These are phyloP conservation scores for Eumaeus atala DNA, from an alignment of 1,140 invertebrate species.

Conservation along the genomic window DNA sequence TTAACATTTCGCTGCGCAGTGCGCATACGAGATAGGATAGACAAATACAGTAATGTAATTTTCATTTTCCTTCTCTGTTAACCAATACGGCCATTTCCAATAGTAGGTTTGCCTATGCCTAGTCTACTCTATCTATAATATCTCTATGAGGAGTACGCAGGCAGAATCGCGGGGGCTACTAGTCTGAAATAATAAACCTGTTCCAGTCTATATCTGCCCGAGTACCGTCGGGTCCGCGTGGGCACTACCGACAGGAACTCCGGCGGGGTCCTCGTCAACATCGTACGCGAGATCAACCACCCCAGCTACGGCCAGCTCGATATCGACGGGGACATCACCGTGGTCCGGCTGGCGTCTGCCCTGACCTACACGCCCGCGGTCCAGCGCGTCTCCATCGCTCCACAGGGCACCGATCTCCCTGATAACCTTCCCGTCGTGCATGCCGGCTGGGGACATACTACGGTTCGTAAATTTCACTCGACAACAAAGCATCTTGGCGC, in stretches of 20 bases:
- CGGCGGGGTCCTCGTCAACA: constrained; percentile 26
- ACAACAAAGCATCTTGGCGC: neutral
- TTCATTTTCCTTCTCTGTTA: too few species aligned
- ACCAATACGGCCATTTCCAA: too few species aligned
- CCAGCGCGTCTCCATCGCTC: constrained; percentile 25
- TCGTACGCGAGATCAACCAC: constrained; percentile 26
- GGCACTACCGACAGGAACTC: constrained; percentile 23
- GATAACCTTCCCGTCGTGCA: constrained; percentile 31
- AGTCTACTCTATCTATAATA: too few species aligned
- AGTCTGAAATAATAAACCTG: too few species aligned
- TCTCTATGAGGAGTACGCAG: too few species aligned
- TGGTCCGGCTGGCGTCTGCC: constrained; percentile 21
- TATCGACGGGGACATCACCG: constrained; percentile 34
- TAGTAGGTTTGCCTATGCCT: too few species aligned
- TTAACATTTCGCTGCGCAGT: too few species aligned
- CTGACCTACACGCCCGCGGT: constrained; percentile 22
- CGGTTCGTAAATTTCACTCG: constrained; percentile 27
- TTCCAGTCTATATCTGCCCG: neutral
- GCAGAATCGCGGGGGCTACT: too few species aligned
- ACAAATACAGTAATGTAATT: too few species aligned
- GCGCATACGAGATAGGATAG: too few species aligned
- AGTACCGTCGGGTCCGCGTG: constrained; percentile 32
- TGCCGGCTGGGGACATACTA: constrained; percentile 38
- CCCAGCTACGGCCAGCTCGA: constrained; percentile 24
- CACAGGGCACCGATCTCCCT: constrained; percentile 24